phyloP scores from a whole-genome alignment of 2,113 vertebrate genomes.

The Phrynosoma blainvillii region DNA sequence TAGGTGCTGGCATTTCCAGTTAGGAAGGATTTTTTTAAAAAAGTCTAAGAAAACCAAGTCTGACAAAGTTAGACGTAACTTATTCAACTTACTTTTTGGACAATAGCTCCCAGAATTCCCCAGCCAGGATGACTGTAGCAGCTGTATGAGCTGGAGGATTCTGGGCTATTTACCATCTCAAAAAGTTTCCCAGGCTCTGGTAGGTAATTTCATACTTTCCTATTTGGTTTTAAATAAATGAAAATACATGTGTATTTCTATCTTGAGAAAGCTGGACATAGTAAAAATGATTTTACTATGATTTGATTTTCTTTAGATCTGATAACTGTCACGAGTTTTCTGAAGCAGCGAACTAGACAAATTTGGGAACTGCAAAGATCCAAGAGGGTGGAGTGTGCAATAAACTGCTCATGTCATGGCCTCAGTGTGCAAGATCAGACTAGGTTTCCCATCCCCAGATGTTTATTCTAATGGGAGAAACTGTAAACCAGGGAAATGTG shows the following conservation, averaged over 20 bases:
- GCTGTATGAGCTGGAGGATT: too few relatives aligned
- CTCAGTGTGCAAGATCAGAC: background rate
- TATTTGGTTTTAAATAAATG: background rate
- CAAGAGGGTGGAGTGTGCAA: background rate
- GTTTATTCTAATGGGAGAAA: background rate
- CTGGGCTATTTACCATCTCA: too few relatives aligned
- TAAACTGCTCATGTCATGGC: too few relatives aligned
- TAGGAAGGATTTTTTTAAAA: too few relatives aligned
- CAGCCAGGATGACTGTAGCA: too few relatives aligned
- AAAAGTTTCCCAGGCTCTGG: background rate
- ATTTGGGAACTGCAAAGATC: background rate
- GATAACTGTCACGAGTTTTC: background rate
- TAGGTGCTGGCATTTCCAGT: too few relatives aligned
- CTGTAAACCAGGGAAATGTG: background rate
- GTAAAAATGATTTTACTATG: too few relatives aligned
- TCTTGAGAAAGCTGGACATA: background rate
- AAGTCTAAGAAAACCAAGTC: too few relatives aligned
- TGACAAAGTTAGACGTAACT: too few relatives aligned
- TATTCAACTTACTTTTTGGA: too few relatives aligned
- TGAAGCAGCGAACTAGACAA: background rate
- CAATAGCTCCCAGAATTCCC: too few relatives aligned
- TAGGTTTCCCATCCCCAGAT: background rate
- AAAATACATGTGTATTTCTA: background rate
- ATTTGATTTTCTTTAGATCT: background rate
- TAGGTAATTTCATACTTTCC: background rate